phyloP scores from a whole-genome alignment of 2,888 invertebrate genomes.

The Noctuana brunneofusca region DNA sequence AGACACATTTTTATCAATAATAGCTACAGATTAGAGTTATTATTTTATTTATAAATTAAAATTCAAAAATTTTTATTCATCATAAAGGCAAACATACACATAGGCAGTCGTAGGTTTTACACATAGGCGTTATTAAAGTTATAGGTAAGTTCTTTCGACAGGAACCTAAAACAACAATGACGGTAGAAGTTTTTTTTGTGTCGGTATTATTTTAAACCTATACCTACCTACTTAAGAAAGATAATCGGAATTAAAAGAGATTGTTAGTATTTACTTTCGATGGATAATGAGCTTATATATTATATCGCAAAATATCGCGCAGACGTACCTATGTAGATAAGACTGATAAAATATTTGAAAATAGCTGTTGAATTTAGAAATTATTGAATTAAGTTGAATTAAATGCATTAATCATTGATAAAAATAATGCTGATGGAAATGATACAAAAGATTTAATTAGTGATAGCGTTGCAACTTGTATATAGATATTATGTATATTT shows the following conservation, averaged over 20 bases:
- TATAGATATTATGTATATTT: neutral
- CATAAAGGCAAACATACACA: no score
- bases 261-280: neutral
- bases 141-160: no score
- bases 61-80: no score
- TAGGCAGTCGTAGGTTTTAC: no score
- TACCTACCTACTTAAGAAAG: no score
- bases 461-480: neutral
- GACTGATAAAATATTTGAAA: neutral
- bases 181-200: neutral
- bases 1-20: neutral
- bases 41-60: no score
- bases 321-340: no score
- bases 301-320: neutral
- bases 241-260: neutral
- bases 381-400: neutral
- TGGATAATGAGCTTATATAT: neutral
- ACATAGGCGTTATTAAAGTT: no score
- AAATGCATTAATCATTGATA: neutral
- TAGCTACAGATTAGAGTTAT: no score
- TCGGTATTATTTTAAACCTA: no score
- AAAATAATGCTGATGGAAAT: neutral
- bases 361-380: neutral
- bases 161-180: no score
- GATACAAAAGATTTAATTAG: neutral